Evolutionary conservation across 2,888 invertebrate species (phyloP).

Genomic region (Cylindroiulus punctatus): DNA sequence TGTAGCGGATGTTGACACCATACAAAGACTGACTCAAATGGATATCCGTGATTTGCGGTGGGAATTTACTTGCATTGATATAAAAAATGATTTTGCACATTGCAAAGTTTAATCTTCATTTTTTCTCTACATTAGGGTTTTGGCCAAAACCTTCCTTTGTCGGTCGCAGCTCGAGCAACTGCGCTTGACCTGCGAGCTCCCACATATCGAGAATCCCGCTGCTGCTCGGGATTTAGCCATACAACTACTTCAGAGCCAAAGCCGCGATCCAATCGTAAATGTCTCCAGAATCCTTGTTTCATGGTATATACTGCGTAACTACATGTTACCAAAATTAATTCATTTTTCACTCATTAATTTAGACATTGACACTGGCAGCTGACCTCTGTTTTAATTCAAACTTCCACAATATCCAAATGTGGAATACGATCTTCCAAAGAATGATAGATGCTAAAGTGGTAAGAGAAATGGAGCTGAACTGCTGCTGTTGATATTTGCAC

Average conservation of each 20-base stretch:
- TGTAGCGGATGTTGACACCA: constrained; percentile 8
- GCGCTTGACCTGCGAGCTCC: neutral
- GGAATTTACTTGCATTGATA: neutral
- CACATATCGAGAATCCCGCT: neutral
- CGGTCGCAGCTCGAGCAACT: constrained; percentile 5
- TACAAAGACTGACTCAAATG: neutral
- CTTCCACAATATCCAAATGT: neutral
- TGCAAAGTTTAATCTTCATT: neutral
- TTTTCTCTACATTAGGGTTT: neutral
- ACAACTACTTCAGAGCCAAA: constrained; percentile 46
- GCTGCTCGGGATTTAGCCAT: neutral
- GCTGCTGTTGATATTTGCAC: neutral
- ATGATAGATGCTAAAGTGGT: constrained; percentile 48
- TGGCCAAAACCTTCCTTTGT: neutral
- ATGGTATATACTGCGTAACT: no score
- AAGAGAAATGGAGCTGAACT: neutral
- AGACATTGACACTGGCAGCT: constrained; percentile 24
- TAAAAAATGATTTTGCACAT: neutral
- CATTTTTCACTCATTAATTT: neutral
- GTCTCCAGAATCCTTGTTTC: neutral
- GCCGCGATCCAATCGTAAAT: neutral
- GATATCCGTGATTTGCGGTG: neutral
- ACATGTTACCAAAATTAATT: neutral
- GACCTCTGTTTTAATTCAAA: constrained; percentile 12
- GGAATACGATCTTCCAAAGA: constrained; percentile 24